phyloP scores from a whole-genome alignment of 1,140 invertebrate species.

The Alviniconcha marisindica region DNA sequence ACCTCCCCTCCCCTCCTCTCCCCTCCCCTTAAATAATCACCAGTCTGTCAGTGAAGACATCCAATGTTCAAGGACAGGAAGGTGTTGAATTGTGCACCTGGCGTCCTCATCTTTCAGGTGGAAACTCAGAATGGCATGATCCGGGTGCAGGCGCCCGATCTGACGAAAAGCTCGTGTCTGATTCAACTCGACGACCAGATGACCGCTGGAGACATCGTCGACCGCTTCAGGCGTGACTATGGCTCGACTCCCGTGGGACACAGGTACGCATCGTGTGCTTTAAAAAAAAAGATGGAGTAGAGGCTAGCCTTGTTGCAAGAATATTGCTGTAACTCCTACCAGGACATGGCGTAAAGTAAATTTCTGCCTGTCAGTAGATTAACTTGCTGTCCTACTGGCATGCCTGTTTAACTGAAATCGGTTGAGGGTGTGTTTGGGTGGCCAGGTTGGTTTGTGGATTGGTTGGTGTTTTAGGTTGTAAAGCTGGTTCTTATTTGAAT shows the following conservation, averaged over 20 bases:
- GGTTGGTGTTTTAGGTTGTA: too few species aligned
- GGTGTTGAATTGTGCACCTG: too few species aligned
- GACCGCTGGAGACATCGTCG: conserved; percentile 78
- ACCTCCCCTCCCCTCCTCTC: too few species aligned
- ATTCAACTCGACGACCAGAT: conserved; percentile 75
- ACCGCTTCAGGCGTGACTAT: conserved; percentile 73
- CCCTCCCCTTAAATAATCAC: too few species aligned
- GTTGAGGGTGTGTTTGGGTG: too few species aligned
- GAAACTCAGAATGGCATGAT: conserved; percentile 77
- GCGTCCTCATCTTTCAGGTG: conserved; percentile 71
- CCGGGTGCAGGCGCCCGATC: conserved; percentile 77
- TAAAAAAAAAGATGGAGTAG: background rate
- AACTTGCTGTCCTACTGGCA: background rate
- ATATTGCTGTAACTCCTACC: too few species aligned
- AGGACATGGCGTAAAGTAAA: too few species aligned
- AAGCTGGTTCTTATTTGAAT: too few species aligned
- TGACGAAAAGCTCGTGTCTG: conserved; percentile 76
- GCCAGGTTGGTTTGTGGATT: too few species aligned
- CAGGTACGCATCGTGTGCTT: background rate
- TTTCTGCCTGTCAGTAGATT: background rate
- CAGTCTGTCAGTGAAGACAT: too few species aligned
- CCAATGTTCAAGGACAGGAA: too few species aligned
- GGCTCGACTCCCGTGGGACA: background rate
- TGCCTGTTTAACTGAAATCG: background rate
- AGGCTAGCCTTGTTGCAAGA: too few species aligned